Evolutionary conservation across 2,113 vertebrate genomes (phyloP).

Genomic region (Bujurquina vittata): DNA sequence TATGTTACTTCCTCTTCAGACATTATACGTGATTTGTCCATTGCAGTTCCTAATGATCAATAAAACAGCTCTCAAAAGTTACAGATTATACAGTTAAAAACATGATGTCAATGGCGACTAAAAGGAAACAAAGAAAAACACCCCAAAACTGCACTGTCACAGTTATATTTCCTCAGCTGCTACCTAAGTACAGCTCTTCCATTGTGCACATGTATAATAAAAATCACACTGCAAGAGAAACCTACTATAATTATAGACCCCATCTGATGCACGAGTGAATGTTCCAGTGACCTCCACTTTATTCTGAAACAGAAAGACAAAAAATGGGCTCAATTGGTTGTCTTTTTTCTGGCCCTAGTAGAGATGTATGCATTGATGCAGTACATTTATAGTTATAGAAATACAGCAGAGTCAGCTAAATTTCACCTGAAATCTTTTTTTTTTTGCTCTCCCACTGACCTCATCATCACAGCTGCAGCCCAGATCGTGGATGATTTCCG

Average conservation of each 20-base stretch:
- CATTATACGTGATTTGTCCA: background rate
- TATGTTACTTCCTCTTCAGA: background rate
- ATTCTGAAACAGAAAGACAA: slow-evolving; percentile 82
- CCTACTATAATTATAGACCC: slow-evolving; percentile 64
- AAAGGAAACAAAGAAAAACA: no score
- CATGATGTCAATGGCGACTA: no score
- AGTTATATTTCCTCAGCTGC: background rate
- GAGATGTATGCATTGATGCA: background rate
- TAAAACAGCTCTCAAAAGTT: background rate
- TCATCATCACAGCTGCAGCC: slow-evolving; percentile 95
- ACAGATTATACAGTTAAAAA: background rate
- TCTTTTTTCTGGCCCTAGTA: background rate
- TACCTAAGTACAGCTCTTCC: background rate
- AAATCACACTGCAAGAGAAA: background rate
- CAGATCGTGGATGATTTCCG: slow-evolving; percentile 80
- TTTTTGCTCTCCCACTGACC: slow-evolving; percentile 65
- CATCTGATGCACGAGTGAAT: slow-evolving; percentile 81
- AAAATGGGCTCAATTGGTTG: no score
- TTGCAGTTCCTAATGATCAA: background rate
- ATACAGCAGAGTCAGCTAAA: background rate
- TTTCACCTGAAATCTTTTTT: background rate
- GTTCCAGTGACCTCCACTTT: slow-evolving; percentile 85
- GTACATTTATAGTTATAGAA: background rate
- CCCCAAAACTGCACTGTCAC: background rate
- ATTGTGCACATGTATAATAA: background rate